A percentile compares a stretch with the other conserved stretches of the same genome.
phyloP scores from a whole-genome alignment of 2,113 vertebrate species.

The Chlamydotis undulata region DNA sequence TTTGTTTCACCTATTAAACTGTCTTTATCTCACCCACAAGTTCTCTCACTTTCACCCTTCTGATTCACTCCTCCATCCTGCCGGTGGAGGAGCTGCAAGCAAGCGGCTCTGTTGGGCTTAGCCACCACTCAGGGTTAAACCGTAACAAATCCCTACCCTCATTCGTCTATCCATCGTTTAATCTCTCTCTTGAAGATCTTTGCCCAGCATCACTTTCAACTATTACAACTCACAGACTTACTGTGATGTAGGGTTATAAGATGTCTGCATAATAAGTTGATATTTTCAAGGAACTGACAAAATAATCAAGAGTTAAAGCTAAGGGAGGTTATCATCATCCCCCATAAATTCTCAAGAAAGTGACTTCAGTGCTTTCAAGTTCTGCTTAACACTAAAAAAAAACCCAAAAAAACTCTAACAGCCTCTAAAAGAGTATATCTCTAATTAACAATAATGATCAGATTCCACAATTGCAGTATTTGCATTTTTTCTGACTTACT shows the following conservation, averaged over 20 bases:
- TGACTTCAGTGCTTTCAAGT: neutral
- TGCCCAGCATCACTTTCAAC: neutral
- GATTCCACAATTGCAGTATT: neutral
- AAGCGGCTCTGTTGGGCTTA: neutral
- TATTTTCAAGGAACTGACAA: neutral
- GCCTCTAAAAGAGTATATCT: neutral
- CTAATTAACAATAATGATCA: neutral
- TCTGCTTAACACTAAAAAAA: neutral
- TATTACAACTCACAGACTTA: neutral
- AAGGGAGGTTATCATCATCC: neutral
- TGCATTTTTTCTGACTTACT: neutral
- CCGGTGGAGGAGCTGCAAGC: accelerated
- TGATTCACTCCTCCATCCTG: neutral
- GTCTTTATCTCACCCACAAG: neutral
- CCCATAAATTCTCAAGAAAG: neutral
- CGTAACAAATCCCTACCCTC: neutral
- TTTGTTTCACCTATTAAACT: neutral
- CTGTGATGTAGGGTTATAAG: neutral
- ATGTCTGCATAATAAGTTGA: neutral
- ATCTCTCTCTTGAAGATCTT: neutral
- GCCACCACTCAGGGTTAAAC: neutral
- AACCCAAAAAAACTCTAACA: neutral
- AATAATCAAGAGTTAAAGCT: neutral
- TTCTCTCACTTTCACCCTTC: neutral
- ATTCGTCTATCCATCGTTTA: neutral